These are phyloP conservation scores for Heteromyza rotundicornis DNA, from an alignment of 2,888 invertebrate genomes.

Conservation along the genomic window DNA sequence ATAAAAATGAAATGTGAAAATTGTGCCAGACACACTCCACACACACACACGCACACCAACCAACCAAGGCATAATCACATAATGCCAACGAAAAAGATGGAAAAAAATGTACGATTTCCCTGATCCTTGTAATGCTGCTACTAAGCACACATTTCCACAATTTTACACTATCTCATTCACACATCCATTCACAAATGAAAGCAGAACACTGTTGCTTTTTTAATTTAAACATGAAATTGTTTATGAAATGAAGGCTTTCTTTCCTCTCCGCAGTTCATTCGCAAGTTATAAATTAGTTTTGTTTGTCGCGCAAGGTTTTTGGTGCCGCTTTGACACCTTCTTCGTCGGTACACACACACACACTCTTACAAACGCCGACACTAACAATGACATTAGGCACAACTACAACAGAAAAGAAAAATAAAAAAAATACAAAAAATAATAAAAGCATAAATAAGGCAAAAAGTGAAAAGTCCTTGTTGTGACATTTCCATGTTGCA, in stretches of 20 bases:
- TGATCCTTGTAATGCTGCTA: background rate
- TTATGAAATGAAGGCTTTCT: background rate
- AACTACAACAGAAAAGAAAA: background rate
- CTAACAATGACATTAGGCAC: background rate
- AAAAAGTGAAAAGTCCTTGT: conserved; percentile 2
- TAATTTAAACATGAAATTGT: background rate
- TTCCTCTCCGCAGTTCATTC: background rate
- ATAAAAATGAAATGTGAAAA: background rate
- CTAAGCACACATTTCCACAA: background rate
- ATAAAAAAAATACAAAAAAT: background rate
- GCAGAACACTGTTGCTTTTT: background rate
- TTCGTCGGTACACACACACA: conserved; percentile 4
- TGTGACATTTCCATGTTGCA: conserved; percentile 14
- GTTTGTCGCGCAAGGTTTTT: background rate
- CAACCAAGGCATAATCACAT: background rate
- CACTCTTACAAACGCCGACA: background rate
- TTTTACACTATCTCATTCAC: background rate
- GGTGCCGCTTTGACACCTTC: background rate
- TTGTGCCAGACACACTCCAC: background rate
- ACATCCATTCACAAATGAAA: background rate
- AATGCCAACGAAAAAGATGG: background rate
- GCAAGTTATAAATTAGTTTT: background rate
- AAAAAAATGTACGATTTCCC: background rate
- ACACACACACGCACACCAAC: background rate
- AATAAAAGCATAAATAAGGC: background rate